Percentiles rank a stretch among this genome's conserved stretches.
Evolutionary conservation across 2,113 vertebrate genomes (phyloP).

Genomic region (Neotragus pygmaeus): DNA sequence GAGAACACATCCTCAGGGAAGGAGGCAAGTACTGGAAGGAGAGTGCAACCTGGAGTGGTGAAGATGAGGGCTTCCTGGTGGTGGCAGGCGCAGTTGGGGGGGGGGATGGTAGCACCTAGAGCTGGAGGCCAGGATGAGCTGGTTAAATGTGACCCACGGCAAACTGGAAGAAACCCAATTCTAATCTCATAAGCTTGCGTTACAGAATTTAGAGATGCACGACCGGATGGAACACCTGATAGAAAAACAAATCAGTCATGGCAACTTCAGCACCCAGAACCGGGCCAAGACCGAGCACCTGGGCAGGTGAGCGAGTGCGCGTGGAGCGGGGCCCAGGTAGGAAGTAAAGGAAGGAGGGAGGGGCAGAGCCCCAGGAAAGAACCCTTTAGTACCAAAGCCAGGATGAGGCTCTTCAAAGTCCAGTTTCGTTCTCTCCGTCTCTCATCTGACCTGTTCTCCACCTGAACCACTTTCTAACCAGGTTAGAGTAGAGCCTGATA

Average conservation of each 20-base stretch:
- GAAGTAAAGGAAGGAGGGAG: not conserved
- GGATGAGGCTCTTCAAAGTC: not conserved
- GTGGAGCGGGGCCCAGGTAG: accelerated
- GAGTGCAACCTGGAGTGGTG: not conserved
- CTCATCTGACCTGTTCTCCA: not conserved
- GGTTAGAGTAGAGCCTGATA: not conserved
- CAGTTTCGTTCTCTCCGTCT: not conserved
- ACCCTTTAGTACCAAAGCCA: not conserved
- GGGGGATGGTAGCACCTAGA: not conserved
- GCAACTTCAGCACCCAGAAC: slow-evolving; percentile 69
- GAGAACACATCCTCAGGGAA: not conserved
- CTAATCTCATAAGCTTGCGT: not conserved
- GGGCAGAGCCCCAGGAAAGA: not conserved
- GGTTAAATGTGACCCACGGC: accelerated
- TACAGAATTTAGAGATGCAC: slow-evolving; percentile 93
- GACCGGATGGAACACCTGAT: slow-evolving; percentile 93
- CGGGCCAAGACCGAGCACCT: slow-evolving; percentile 84
- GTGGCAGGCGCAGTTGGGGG: accelerated
- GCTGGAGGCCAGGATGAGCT: not conserved
- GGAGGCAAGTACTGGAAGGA: not conserved
- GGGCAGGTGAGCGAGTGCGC: slow-evolving; percentile 81
- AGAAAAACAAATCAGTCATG: slow-evolving; percentile 82
- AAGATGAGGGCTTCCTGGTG: not conserved
- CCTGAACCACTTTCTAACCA: not conserved
- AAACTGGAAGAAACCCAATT: not conserved